Evolutionary conservation across 1,140 invertebrate species (phyloP).

Genomic region (Drosophila grimshawi): DNA sequence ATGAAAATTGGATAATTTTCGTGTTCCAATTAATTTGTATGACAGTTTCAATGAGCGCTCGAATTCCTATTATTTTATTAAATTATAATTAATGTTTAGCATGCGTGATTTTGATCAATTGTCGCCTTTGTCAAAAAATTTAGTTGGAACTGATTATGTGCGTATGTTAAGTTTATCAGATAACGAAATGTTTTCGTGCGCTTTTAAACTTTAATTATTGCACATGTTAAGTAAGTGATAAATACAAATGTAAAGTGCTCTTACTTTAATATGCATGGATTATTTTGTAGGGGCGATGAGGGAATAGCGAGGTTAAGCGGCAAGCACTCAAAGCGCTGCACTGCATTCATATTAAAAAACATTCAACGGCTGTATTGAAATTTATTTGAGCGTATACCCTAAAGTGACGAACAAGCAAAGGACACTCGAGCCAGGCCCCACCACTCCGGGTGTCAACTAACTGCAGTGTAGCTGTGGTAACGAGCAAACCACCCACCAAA

Average conservation of each 20-base stretch:
- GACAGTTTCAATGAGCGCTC: no score
- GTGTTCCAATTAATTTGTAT: no score
- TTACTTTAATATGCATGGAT: slow-evolving; percentile 33
- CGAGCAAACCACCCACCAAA: background rate
- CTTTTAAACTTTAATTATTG: background rate
- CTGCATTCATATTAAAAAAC: slow-evolving; percentile 39
- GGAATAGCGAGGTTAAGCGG: slow-evolving; percentile 29
- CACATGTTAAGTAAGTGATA: slow-evolving; percentile 10
- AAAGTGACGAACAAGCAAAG: slow-evolving; percentile 25
- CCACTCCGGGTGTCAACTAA: slow-evolving; percentile 21
- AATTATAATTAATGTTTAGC: background rate
- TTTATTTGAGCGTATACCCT: slow-evolving; percentile 39
- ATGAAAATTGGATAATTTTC: no score
- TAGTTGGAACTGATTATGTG: background rate
- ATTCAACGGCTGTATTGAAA: slow-evolving; percentile 37
- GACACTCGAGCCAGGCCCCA: slow-evolving; percentile 11
- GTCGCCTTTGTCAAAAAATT: background rate
- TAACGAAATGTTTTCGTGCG: no score
- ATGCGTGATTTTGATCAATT: background rate
- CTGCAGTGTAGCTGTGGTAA: slow-evolving; percentile 18
- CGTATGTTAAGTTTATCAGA: background rate
- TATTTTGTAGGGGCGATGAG: background rate
- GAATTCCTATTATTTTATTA: background rate
- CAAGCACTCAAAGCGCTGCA: slow-evolving; percentile 30
- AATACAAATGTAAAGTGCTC: slow-evolving; percentile 25